A percentile compares a stretch with the other conserved stretches of the same genome.
Conservation (phyloP, 2,113 vertebrate genomes). For the Acanthisitta chloris region DNA sequence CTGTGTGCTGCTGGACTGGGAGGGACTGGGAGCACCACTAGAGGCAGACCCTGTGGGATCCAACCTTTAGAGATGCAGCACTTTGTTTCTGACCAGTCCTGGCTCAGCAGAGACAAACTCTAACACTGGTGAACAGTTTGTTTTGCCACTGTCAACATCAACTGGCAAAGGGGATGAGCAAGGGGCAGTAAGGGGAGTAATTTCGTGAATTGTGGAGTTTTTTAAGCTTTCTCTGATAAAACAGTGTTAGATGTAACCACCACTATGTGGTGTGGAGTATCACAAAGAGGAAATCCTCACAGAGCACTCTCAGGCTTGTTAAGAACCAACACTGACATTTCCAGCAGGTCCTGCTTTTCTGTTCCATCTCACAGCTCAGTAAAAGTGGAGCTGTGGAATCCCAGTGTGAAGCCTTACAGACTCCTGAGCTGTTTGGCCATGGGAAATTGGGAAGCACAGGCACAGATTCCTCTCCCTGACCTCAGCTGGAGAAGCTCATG, state of each 20-base stretch:
- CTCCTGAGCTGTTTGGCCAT: rapidly evolving
- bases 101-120: not conserved
- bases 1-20: not conserved
- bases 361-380: not conserved
- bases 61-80: rapidly evolving
- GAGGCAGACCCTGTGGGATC: not conserved
- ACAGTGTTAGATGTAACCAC: not conserved
- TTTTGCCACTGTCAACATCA: not conserved
- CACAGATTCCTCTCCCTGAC: not conserved
- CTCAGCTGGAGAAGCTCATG: not conserved
- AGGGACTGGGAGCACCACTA: not conserved
- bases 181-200: not conserved
- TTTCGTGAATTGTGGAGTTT: rapidly evolving
- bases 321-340: not conserved
- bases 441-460: rapidly evolving
- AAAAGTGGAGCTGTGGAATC: not conserved
- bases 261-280: not conserved
- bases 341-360: not conserved
- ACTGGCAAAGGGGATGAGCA: not conserved
- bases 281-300: not conserved
- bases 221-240: not conserved
- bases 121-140: not conserved
- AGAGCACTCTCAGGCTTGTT: not conserved
- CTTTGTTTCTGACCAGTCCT: not conserved
- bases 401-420: not conserved